Conservation (phyloP, 1,140 invertebrate genomes). For the Cherax quadricarinatus region DNA sequence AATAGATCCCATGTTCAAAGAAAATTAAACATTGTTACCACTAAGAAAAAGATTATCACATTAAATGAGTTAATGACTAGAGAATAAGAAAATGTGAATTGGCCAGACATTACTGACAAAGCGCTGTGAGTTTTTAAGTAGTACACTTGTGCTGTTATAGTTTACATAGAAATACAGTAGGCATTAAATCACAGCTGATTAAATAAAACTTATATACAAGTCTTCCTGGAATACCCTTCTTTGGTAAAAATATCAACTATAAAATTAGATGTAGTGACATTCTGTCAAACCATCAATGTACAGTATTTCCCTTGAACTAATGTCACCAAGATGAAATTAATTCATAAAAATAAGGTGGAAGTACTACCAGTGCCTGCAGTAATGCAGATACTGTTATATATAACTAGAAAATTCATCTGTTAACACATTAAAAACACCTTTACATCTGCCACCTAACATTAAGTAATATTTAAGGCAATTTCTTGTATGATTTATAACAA, state of each 20-base stretch:
- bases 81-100: conserved; percentile 32
- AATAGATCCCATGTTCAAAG: background rate
- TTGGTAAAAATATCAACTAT: conserved; percentile 61
- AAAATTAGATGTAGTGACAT: conserved; percentile 44
- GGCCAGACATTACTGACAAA: background rate
- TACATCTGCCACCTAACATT: conserved; percentile 54
- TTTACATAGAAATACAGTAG: conserved; percentile 23
- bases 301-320: background rate
- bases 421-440: conserved; percentile 15
- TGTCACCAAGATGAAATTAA: background rate
- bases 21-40: background rate
- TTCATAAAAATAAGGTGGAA: background rate
- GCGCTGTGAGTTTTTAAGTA: conserved; percentile 28
- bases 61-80: conserved; percentile 59
- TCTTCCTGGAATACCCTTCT: conserved; percentile 49
- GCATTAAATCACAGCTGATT: conserved; percentile 34
- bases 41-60: conserved; percentile 48
- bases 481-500: conserved; percentile 28
- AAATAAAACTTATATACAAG: conserved; percentile 54
- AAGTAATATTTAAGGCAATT: conserved; percentile 55
- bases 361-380: background rate
- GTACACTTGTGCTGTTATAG: conserved; percentile 34
- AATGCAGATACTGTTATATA: background rate
- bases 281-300: background rate
- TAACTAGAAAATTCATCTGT: conserved; percentile 3